Percentiles rank a stretch among this genome's conserved stretches.
These are phyloP conservation scores for Andrena bicolor DNA, from an alignment of 2,888 invertebrate genomes.

Conservation along the genomic window DNA sequence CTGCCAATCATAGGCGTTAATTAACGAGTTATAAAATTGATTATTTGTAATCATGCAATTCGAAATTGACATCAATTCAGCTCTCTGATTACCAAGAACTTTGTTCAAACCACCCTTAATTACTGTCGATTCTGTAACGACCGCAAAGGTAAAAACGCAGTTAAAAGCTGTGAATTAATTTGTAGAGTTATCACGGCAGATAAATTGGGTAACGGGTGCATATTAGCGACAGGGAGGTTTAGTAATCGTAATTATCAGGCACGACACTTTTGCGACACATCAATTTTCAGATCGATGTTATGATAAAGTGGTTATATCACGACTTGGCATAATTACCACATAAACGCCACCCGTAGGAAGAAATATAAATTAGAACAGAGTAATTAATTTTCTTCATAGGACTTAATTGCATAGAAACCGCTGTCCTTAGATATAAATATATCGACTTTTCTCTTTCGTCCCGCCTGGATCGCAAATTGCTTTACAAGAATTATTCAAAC, in stretches of 20 bases:
- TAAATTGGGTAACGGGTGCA: conserved; percentile 8
- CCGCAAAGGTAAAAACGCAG: neutral
- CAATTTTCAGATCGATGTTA: conserved; percentile 37
- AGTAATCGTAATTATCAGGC: conserved; percentile 8
- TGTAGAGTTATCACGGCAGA: neutral
- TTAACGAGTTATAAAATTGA: neutral
- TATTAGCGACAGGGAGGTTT: conserved; percentile 8
- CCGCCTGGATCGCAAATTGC: too few species aligned
- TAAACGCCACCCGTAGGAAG: conserved; percentile 6
- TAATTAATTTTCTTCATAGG: too few species aligned
- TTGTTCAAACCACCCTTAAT: neutral
- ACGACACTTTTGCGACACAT: conserved; percentile 37
- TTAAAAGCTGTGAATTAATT: neutral
- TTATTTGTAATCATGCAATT: neutral
- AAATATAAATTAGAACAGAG: conserved; percentile 13
- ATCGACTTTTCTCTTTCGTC: too few species aligned
- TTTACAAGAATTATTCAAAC: too few species aligned
- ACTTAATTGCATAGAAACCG: too few species aligned
- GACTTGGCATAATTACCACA: neutral
- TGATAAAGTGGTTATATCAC: conserved; percentile 36
- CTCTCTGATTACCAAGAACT: neutral
- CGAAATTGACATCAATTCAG: neutral
- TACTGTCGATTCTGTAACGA: neutral
- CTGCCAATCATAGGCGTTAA: neutral
- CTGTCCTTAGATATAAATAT: too few species aligned